Percentiles rank a stretch among this genome's conserved stretches.
Evolutionary conservation across 2,797 vertebrate species (phyloP).

Genomic region (Protosalanx chinensis): DNA sequence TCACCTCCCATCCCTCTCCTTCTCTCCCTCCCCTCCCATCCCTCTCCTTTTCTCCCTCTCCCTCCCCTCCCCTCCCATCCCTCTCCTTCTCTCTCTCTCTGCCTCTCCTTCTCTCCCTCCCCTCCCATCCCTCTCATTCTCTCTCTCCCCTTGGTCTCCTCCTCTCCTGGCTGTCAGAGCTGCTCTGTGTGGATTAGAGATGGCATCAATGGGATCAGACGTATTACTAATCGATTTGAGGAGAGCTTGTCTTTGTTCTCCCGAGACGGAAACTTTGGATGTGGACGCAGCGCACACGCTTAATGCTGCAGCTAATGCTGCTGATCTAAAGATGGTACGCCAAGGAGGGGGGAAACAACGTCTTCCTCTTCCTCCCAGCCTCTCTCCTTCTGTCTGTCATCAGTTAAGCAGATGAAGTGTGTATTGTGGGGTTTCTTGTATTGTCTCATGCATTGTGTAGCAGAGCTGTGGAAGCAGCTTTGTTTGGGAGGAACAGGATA

Average conservation of each 20-base stretch:
- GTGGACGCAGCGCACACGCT: conserved; percentile 54
- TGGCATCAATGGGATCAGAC: conserved; percentile 77
- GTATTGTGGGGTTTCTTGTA: conserved; percentile 55
- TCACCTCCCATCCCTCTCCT: too few relatives aligned
- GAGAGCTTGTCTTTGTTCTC: conserved; percentile 69
- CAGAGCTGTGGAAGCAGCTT: conserved; percentile 70
- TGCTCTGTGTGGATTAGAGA: conserved; percentile 78
- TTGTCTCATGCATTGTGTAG: conserved; percentile 62
- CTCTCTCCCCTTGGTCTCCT: conserved; percentile 28
- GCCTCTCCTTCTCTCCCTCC: conserved; percentile 36
- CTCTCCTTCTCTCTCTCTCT: conserved; percentile 69
- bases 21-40: conserved; percentile 20
- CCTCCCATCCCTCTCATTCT: neutral
- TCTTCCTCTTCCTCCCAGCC: conserved; percentile 37
- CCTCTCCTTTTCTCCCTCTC: conserved; percentile 1
- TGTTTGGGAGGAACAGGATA: conserved; percentile 65
- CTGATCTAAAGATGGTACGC: conserved; percentile 63
- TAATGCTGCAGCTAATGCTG: conserved; percentile 44
- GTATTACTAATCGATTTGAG: conserved; percentile 80
- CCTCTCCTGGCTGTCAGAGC: conserved; percentile 45
- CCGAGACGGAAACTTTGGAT: conserved; percentile 70
- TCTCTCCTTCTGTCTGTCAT: conserved; percentile 62
- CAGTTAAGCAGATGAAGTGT: conserved; percentile 61
- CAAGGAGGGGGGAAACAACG: conserved; percentile 19
- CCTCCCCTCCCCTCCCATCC: conserved; percentile 27